Evolutionary conservation across 2,888 invertebrate species (phyloP).

Genomic region (Hemithea aestivaria): DNA sequence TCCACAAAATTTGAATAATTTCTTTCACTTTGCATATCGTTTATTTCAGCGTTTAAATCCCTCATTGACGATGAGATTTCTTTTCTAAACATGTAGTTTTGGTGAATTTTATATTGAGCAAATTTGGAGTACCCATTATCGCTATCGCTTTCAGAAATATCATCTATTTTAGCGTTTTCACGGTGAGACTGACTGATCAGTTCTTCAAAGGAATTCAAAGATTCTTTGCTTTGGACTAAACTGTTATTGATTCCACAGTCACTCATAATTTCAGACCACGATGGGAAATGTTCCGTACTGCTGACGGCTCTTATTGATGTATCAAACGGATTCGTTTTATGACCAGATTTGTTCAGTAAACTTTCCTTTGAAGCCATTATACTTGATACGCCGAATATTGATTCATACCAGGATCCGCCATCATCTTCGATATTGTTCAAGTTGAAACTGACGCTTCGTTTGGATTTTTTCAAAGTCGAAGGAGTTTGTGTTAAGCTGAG

Average conservation of each 20-base stretch:
- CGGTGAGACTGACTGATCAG: constrained; percentile 50
- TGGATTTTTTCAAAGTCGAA: constrained; percentile 54
- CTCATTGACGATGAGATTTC: constrained; percentile 65
- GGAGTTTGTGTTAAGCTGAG: constrained; percentile 36
- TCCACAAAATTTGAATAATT: constrained; percentile 36
- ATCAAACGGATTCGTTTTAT: constrained; percentile 10
- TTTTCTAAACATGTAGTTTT: constrained; percentile 46
- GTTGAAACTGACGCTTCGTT: constrained; percentile 48
- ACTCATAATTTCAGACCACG: constrained; percentile 60
- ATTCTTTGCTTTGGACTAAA: constrained; percentile 39
- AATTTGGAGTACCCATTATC: constrained; percentile 59
- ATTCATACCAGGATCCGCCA: constrained; percentile 56
- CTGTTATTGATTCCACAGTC: constrained; percentile 45
- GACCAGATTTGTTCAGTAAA: constrained; percentile 3
- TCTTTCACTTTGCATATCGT: constrained; percentile 25
- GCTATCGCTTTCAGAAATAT: constrained; percentile 37
- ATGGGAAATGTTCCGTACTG: constrained; percentile 34
- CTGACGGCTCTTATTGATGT: constrained; percentile 26
- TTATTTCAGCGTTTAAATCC: constrained; percentile 39
- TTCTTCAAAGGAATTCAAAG: constrained; percentile 37
- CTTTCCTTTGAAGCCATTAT: constrained; percentile 24
- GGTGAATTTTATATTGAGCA: constrained; percentile 58
- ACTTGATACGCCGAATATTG: constrained; percentile 60
- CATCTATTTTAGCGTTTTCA: constrained; percentile 33
- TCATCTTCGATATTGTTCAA: constrained; percentile 39